phyloP scores from a whole-genome alignment of 1,140 invertebrate genomes.

The Drosophila aff. region DNA sequence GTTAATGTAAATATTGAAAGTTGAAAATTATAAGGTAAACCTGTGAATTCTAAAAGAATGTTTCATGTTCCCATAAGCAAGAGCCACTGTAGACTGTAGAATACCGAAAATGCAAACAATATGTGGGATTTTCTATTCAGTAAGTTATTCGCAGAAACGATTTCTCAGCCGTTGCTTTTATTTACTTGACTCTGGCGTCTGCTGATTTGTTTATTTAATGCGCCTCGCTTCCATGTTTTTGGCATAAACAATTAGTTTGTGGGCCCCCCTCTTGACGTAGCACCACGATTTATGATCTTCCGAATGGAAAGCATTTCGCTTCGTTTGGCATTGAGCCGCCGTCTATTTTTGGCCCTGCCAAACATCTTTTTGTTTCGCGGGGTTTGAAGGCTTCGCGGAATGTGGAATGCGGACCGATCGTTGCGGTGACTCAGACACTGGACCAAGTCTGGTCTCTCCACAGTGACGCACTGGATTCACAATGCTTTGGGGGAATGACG shows the following conservation, averaged over 20 bases:
- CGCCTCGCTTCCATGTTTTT: slow-evolving; percentile 63
- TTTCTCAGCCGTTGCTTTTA: slow-evolving; percentile 49
- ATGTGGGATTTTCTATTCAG: slow-evolving; percentile 19
- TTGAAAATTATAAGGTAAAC: too few relatives aligned
- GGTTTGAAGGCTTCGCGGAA: background rate
- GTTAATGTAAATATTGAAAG: too few relatives aligned
- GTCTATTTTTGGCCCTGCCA: slow-evolving; percentile 5
- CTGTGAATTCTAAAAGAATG: too few relatives aligned
- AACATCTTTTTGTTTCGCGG: slow-evolving; percentile 1
- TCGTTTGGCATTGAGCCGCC: slow-evolving; percentile 26
- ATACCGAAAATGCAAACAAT: background rate
- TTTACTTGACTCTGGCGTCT: slow-evolving; percentile 65
- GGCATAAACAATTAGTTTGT: slow-evolving; percentile 61
- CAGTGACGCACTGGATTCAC: slow-evolving; percentile 31
- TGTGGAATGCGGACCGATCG: background rate
- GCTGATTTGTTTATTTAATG: slow-evolving; percentile 78
- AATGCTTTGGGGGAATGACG: slow-evolving; percentile 2
- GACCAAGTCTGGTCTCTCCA: slow-evolving; percentile 6
- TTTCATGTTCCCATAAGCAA: background rate
- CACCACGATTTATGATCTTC: slow-evolving; percentile 58
- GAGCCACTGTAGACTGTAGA: background rate
- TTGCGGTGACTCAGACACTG: slow-evolving; percentile 32
- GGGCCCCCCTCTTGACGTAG: slow-evolving; percentile 6
- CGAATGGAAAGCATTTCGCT: slow-evolving; percentile 49
- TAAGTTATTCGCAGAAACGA: slow-evolving; percentile 28